Percentiles rank a stretch among this genome's conserved stretches.
Evolutionary conservation across 2,888 invertebrate genomes (phyloP).

Genomic region (Drosophila neoperkinsi): DNA sequence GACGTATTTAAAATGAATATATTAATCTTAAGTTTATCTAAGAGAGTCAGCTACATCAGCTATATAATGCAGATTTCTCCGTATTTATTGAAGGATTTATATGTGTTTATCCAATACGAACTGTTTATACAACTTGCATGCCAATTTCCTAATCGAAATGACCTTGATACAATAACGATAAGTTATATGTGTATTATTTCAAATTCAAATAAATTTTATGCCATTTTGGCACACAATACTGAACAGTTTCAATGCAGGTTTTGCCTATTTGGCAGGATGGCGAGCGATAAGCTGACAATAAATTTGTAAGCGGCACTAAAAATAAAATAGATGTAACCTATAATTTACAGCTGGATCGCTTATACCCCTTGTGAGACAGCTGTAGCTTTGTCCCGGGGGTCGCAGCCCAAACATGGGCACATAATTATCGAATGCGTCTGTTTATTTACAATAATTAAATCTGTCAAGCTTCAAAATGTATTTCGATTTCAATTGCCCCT

Average conservation of each 20-base stretch:
- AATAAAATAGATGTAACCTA: slow-evolving; percentile 19
- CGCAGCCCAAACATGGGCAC: slow-evolving; percentile 30
- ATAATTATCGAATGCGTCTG: slow-evolving; percentile 59
- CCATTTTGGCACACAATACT: slow-evolving; percentile 31
- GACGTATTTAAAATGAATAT: neutral
- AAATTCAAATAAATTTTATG: slow-evolving; percentile 1
- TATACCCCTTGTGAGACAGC: too few relatives aligned
- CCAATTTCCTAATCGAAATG: slow-evolving; percentile 19
- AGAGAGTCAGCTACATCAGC: neutral
- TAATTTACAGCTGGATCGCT: neutral
- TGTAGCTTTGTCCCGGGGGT: slow-evolving; percentile 21
- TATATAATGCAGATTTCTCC: neutral
- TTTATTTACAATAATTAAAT: slow-evolving; percentile 74
- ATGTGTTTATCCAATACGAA: neutral
- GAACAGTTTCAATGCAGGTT: neutral
- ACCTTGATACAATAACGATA: slow-evolving; percentile 11
- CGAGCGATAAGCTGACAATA: slow-evolving; percentile 32
- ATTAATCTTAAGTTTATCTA: neutral
- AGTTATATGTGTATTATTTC: neutral
- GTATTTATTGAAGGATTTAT: neutral
- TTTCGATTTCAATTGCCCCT: slow-evolving; percentile 53
- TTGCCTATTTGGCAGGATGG: slow-evolving; percentile 9
- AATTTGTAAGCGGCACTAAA: slow-evolving; percentile 7
- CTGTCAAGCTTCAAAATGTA: slow-evolving; percentile 62
- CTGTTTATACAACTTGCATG: neutral